phyloP scores from a whole-genome alignment of 1,140 invertebrate species.

The honey bee (Apis mellifera) region Amel_HAv3.1 CM009934.2:9951001-9951500 shows the following conservation, averaged over 20 bases:
- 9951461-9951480: too few species aligned
- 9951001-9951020: neutral
- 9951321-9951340: slow-evolving; percentile 26
- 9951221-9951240: slow-evolving; percentile 3
- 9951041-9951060: neutral
- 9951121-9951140: slow-evolving; percentile 5
- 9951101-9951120: slow-evolving; percentile 7
- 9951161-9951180: slow-evolving; percentile 50
- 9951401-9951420: neutral
- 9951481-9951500: too few species aligned
- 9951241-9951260: slow-evolving; percentile 35
- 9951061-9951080: slow-evolving; percentile 13
- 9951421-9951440: too few species aligned
- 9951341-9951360: slow-evolving; percentile 3
- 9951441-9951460: too few species aligned
- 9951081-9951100: neutral
- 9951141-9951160: slow-evolving; percentile 52
- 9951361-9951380: slow-evolving; percentile 3
- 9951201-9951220: slow-evolving; percentile 21
- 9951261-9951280: slow-evolving; percentile 52
- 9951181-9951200: slow-evolving; percentile 54
- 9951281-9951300: slow-evolving; percentile 63
- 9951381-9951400: slow-evolving; percentile 7
- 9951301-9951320: neutral
- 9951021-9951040: neutral